A percentile compares a stretch with the other conserved stretches of the same genome.
Conservation (phyloP, 2,888 invertebrate species). For the Ectropis crepuscularia region DNA sequence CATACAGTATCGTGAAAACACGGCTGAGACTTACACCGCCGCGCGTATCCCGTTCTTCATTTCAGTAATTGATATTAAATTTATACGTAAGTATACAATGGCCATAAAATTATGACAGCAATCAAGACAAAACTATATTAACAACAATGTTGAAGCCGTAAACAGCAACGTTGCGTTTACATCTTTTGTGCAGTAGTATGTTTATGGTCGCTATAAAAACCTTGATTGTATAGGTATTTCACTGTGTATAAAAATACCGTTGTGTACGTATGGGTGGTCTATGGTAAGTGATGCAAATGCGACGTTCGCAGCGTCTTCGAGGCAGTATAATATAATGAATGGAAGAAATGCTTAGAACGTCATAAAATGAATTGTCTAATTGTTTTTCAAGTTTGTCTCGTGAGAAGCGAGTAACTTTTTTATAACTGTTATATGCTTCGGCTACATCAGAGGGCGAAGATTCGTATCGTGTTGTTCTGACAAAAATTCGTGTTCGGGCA, state of each 20-base stretch:
- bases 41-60: too few species aligned
- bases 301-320: background rate
- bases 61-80: too few species aligned
- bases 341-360: background rate
- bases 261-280: constrained; percentile 5
- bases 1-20: too few species aligned
- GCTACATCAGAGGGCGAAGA: too few species aligned
- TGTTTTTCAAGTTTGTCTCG: background rate
- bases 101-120: constrained; percentile 3
- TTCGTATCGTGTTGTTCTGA: too few species aligned
- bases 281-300: constrained; percentile 3
- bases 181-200: background rate
- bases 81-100: too few species aligned
- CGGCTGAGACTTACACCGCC: too few species aligned
- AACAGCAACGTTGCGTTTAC: constrained; percentile 4
- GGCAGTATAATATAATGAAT: background rate
- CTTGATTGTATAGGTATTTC: too few species aligned
- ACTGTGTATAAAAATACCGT: background rate
- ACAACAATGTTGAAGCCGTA: constrained; percentile 15
- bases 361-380: background rate
- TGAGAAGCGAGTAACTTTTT: background rate
- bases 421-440: too few species aligned
- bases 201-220: constrained; percentile 4
- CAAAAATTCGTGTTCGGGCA: too few species aligned
- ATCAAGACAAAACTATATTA: constrained; percentile 8